Percentiles rank a stretch among this genome's conserved stretches.
phyloP scores from a whole-genome alignment of 2,888 invertebrate genomes.

The Pyrochroa serraticornis region DNA sequence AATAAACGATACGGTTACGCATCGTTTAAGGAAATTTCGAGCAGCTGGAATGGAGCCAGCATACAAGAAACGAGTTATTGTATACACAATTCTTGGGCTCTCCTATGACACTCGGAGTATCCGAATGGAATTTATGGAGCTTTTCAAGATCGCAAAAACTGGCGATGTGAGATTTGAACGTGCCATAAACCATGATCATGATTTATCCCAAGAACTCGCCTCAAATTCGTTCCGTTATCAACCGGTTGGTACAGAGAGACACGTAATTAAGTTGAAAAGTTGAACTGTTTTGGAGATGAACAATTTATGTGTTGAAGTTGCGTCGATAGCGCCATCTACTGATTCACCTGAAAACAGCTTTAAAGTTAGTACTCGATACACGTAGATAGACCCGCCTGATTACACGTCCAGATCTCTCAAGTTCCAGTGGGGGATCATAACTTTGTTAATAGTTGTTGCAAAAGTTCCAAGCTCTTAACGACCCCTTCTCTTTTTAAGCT shows the following conservation, averaged over 20 bases:
- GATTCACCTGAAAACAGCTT: not conserved
- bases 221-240: too few relatives aligned
- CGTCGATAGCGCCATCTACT: too few relatives aligned
- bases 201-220: too few relatives aligned
- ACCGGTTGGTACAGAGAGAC: too few relatives aligned
- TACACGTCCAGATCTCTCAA: conserved; percentile 29
- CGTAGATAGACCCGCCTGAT: conserved; percentile 30
- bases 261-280: too few relatives aligned
- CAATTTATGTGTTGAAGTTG: too few relatives aligned
- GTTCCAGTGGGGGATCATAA: conserved; percentile 33
- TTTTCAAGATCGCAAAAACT: too few relatives aligned
- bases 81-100: not conserved
- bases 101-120: too few relatives aligned
- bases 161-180: too few relatives aligned
- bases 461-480: conserved; percentile 30
- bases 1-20: conserved; percentile 21
- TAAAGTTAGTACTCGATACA: conserved; percentile 25
- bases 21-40: conserved; percentile 19
- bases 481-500: conserved; percentile 16
- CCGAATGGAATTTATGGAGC: too few relatives aligned
- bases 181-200: too few relatives aligned
- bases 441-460: conserved; percentile 38
- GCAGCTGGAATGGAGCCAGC: conserved; percentile 22
- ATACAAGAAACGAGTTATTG: conserved; percentile 4
- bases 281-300: too few relatives aligned